phyloP scores from a whole-genome alignment of 2,888 invertebrate species.

The Mesochorus sp. region DNA sequence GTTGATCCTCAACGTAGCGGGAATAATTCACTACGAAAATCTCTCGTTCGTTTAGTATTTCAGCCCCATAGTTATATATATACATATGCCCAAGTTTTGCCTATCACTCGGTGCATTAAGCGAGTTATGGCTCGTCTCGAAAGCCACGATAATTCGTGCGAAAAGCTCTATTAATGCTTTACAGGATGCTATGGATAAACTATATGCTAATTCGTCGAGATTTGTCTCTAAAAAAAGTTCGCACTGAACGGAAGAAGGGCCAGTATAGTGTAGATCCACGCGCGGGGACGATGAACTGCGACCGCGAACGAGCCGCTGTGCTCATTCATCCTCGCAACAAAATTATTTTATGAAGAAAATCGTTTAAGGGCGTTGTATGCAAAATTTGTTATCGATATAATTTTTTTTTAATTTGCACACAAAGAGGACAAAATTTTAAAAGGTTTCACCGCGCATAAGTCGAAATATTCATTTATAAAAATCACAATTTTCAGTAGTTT shows the following conservation, averaged over 20 bases:
- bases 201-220: not conserved
- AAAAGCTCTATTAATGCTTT: slow-evolving; percentile 53
- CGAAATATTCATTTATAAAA: too few species aligned
- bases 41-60: not conserved
- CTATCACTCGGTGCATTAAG: slow-evolving; percentile 30
- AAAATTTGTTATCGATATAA: too few species aligned
- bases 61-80: too few species aligned
- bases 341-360: not conserved
- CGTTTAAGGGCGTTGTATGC: too few species aligned
- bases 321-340: not conserved
- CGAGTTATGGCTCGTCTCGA: slow-evolving; percentile 24
- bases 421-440: too few species aligned
- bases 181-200: slow-evolving; percentile 43
- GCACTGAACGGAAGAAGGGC: not conserved
- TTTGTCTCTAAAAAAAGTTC: slow-evolving; percentile 26
- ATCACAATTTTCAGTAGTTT: too few species aligned
- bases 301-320: not conserved
- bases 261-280: not conserved
- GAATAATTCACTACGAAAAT: slow-evolving; percentile 12
- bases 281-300: slow-evolving; percentile 43
- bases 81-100: slow-evolving; percentile 9
- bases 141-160: slow-evolving; percentile 45
- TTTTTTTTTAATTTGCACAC: too few species aligned
- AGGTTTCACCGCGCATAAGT: too few species aligned
- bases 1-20: slow-evolving; percentile 3